These are phyloP conservation scores for Papilio polyxenes DNA, from an alignment of 1,140 invertebrate genomes.

Conservation along the genomic window DNA sequence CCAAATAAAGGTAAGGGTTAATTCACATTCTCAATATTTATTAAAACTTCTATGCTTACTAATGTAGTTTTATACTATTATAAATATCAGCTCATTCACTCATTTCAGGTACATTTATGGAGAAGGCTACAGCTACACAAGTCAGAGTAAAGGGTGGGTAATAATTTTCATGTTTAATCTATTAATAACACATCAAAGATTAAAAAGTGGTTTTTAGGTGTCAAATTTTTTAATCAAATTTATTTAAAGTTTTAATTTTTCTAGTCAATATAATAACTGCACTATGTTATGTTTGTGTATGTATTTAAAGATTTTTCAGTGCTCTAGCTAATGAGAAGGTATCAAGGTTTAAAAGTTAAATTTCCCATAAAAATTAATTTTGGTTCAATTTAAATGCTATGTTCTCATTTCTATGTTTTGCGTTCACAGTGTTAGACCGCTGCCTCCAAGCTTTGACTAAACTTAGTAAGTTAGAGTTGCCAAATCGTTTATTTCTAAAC, in stretches of 20 bases:
- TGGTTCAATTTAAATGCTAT: slow-evolving; percentile 22
- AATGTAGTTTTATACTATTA: neutral
- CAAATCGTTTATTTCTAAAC: slow-evolving; percentile 65
- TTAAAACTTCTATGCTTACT: neutral
- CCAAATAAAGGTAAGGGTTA: slow-evolving; percentile 68
- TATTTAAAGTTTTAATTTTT: neutral
- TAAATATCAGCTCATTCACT: neutral
- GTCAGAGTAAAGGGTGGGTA: slow-evolving; percentile 63
- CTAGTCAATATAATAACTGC: neutral
- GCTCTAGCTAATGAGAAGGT: neutral
- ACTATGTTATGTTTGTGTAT: neutral
- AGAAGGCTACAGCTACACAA: slow-evolving; percentile 49
- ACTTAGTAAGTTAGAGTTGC: slow-evolving; percentile 58
- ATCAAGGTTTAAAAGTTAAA: neutral
- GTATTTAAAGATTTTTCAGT: neutral
- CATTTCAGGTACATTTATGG: slow-evolving; percentile 30
- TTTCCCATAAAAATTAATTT: neutral
- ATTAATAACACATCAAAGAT: neutral
- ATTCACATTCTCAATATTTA: neutral
- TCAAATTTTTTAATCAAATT: neutral
- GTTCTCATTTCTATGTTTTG: slow-evolving; percentile 48
- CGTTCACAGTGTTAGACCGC: slow-evolving; percentile 72
- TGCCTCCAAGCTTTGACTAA: slow-evolving; percentile 63
- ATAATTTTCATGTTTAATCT: neutral
- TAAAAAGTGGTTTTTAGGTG: neutral